Conservation (phyloP, 2,113 vertebrate genomes). For the Tichodroma muraria region DNA sequence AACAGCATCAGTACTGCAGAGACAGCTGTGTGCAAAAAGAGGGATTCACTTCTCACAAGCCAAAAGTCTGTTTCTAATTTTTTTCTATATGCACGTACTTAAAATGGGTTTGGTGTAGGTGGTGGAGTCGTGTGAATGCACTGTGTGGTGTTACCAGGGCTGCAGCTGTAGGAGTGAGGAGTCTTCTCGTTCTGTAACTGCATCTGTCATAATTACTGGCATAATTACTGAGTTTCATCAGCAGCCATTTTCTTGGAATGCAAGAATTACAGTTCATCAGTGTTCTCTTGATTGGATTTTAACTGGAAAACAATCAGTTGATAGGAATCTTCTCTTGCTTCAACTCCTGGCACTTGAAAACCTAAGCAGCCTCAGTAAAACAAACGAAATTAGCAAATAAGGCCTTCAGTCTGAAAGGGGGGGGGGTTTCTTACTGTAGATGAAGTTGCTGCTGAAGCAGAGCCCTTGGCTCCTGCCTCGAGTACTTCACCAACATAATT, state of each 20-base stretch:
- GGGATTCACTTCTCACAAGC: neutral
- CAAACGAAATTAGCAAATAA: neutral
- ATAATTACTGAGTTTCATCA: neutral
- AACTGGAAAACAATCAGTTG: neutral
- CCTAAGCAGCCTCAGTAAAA: neutral
- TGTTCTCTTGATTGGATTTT: neutral
- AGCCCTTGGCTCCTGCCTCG: neutral
- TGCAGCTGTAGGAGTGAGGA: neutral
- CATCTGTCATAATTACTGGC: neutral
- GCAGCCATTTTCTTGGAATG: neutral
- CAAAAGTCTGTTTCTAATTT: neutral
- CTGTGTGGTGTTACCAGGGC: neutral
- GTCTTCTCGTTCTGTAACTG: neutral
- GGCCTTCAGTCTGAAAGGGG: neutral
- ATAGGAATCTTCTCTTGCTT: neutral
- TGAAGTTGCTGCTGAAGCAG: neutral
- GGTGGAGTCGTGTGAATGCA: rapidly evolving
- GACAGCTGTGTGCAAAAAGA: neutral
- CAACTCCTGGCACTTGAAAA: neutral
- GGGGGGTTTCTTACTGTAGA: neutral
- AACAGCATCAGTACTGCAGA: neutral
- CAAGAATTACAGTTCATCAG: neutral
- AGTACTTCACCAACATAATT: rapidly evolving
- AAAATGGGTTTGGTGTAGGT: neutral
- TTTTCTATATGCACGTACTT: rapidly evolving